Conservation (phyloP, 2,888 invertebrate species). For the Ennomos fuscantarius region DNA sequence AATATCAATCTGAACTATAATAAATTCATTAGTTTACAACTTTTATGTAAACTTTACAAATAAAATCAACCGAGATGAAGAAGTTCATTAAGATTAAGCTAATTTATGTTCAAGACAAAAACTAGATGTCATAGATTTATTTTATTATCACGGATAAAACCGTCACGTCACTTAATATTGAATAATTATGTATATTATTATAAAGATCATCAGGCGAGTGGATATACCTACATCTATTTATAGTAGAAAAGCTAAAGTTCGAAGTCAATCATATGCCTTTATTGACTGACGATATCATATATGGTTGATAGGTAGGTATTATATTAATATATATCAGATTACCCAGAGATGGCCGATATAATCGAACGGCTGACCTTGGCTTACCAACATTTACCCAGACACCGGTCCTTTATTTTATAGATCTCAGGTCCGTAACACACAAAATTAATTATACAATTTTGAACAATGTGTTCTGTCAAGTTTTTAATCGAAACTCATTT, state of each 20-base stretch:
- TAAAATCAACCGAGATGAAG: background rate
- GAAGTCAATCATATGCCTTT: conserved; percentile 20
- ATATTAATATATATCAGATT: conserved; percentile 15
- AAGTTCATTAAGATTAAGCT: conserved; percentile 4
- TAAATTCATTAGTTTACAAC: no score
- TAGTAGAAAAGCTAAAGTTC: conserved; percentile 37
- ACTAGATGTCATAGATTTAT: conserved; percentile 23
- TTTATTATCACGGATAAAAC: conserved; percentile 26
- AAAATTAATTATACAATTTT: conserved; percentile 12
- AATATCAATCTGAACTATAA: no score
- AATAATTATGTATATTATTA: conserved; percentile 36
- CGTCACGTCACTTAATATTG: conserved; percentile 27
- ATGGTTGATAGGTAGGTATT: conserved; percentile 6
- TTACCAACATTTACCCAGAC: conserved; percentile 17
- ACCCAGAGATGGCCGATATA: conserved; percentile 6
- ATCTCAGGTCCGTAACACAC: background rate
- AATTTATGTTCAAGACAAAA: conserved; percentile 19
- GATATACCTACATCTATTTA: conserved; percentile 15
- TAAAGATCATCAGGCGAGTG: conserved; percentile 14
- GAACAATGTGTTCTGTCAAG: conserved; percentile 21
- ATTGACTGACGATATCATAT: conserved; percentile 17
- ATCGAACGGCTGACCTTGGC: conserved; percentile 16
- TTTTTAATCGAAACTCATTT: conserved; percentile 22
- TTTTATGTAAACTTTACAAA: no score
- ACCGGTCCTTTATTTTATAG: background rate